Conservation (phyloP, 2,113 vertebrate species). For the Otis tarda region DNA sequence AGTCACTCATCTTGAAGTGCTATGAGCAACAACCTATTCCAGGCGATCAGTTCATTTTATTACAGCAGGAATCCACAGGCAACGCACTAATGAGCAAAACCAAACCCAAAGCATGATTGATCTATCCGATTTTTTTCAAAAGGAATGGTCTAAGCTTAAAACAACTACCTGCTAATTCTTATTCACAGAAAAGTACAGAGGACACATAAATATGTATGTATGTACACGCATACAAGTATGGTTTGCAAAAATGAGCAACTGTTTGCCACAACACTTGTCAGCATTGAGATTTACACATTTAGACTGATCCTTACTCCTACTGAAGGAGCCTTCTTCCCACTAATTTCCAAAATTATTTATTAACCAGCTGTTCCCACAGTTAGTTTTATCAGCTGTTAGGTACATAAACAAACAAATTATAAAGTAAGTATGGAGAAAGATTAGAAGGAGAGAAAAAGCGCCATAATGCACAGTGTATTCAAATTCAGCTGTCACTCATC, state of each 20-base stretch:
- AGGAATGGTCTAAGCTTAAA: neutral
- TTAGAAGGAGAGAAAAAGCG: slow-evolving; percentile 51
- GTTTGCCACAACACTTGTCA: neutral
- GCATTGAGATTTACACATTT: neutral
- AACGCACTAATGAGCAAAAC: neutral
- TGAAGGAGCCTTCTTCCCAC: neutral
- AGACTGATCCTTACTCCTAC: neutral
- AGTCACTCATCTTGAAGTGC: neutral
- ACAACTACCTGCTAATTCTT: neutral
- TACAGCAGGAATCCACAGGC: neutral
- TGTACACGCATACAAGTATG: neutral
- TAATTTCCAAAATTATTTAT: slow-evolving; percentile 64
- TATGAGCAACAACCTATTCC: neutral
- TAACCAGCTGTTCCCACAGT: slow-evolving; percentile 52
- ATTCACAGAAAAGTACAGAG: neutral
- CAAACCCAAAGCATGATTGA: neutral
- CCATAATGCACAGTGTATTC: slow-evolving; percentile 65
- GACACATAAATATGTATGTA: neutral
- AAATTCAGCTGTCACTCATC: slow-evolving; percentile 64
- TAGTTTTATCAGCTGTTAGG: slow-evolving; percentile 50
- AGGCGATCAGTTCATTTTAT: neutral
- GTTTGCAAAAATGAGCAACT: neutral
- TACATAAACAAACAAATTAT: slow-evolving; percentile 67
- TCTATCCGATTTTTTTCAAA: neutral
- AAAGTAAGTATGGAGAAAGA: slow-evolving; percentile 64